A percentile compares a stretch with the other conserved stretches of the same genome.
phyloP scores from a whole-genome alignment of 2,797 vertebrate species.

The Merluccius polli region DNA sequence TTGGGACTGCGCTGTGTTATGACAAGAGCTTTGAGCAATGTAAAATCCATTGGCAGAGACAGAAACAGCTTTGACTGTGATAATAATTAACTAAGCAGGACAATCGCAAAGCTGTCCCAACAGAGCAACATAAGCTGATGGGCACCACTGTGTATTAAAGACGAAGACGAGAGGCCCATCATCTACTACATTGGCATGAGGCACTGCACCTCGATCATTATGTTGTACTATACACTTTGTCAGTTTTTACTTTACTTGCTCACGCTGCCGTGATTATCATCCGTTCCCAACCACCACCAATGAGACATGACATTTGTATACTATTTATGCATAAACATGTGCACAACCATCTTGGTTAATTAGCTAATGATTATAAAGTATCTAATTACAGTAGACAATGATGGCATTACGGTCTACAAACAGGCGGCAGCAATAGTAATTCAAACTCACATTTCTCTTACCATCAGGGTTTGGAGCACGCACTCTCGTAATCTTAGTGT shows the following conservation, averaged over 20 bases:
- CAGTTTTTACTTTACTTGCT: not conserved
- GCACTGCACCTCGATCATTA: not conserved
- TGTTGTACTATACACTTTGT: not conserved
- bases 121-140: not conserved
- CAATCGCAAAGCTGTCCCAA: not conserved
- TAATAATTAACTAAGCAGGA: not conserved
- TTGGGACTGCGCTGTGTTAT: not conserved
- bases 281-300: too few species aligned
- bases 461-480: not conserved
- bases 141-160: not conserved
- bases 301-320: not conserved
- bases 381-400: slow-evolving; percentile 41
- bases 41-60: not conserved
- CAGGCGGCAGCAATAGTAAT: slow-evolving; percentile 54
- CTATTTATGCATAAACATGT: not conserved
- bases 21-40: not conserved
- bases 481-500: not conserved
- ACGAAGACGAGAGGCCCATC: not conserved
- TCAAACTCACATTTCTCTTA: not conserved
- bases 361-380: slow-evolving; percentile 37
- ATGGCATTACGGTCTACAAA: slow-evolving; percentile 48
- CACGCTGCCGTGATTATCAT: too few species aligned
- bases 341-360: slow-evolving; percentile 17
- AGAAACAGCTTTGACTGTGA: not conserved
- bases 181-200: too few species aligned